Conservation (phyloP, 2,113 vertebrate genomes). For the Saccopteryx leptura region DNA sequence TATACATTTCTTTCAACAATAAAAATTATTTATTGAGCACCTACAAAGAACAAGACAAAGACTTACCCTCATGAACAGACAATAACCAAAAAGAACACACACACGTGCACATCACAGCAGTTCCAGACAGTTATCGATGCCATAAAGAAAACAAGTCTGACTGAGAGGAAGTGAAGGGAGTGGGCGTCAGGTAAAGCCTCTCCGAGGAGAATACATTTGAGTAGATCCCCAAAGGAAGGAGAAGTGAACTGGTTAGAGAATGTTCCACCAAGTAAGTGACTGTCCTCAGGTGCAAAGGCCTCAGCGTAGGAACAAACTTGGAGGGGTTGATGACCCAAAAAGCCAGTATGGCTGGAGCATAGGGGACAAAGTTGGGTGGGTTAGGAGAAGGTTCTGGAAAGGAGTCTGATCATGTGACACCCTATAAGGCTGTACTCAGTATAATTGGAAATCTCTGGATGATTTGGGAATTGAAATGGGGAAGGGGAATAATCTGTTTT, state of each 20-base stretch:
- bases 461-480: not conserved
- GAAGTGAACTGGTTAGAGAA: not conserved
- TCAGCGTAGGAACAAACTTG: no score
- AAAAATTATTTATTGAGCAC: not conserved
- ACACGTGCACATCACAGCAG: not conserved
- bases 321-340: not conserved
- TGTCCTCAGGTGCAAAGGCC: not conserved
- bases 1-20: conserved; percentile 26
- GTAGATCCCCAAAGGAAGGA: not conserved
- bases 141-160: not conserved
- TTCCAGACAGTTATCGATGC: not conserved
- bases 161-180: not conserved
- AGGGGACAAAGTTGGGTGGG: not conserved
- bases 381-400: not conserved
- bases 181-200: not conserved
- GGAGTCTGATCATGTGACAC: not conserved
- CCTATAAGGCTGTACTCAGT: not conserved
- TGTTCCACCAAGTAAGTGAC: not conserved
- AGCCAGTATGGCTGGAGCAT: no score
- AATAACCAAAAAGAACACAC: not conserved
- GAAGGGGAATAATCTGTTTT: not conserved
- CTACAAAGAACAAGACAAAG: not conserved
- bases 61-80: not conserved
- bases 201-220: not conserved
- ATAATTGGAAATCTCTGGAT: not conserved